Evolutionary conservation across 1,140 invertebrate genomes (phyloP), one percentile per base, ranked within the genome.

Genomic region (Penaeus japonicus): DNA sequence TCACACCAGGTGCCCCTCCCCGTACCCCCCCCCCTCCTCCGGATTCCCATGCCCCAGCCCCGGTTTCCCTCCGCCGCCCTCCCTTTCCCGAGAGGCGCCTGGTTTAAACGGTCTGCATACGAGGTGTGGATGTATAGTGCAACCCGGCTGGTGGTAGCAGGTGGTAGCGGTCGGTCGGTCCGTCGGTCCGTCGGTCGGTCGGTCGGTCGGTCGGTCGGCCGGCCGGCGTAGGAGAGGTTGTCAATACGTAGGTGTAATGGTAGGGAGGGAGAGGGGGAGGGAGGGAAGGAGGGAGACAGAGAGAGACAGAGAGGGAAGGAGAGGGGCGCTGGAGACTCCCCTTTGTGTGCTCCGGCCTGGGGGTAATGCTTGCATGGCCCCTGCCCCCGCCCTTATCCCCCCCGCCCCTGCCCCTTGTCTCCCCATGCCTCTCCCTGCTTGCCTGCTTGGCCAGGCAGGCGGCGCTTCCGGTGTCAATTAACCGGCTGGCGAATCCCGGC

Each of bases 391-490:
- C 18, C 57, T 70, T n/a, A n/a, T 47, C 82, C 4, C 59, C 82
- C 35, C 17, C 39, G 2, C 39, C 39, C 5, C 39, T 7, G 5
- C 39, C 39, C 39, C 39, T 12, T 39, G 35, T 39, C 73, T 47
- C 39, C 20, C 65, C n/a, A 62, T 53, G 81, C 73, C 73, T 47
- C 39, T 24, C 65, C n/a, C 82, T 53, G 81, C 81, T 84, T 70
- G 81, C 81, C 62, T 65, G 81, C 81, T 84, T 84, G 62, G 81
- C 62, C 81, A 84, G 81, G 81, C 81, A 84, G 81, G 53, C 81
- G 59, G 53, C 39, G 81, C 81, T 84, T 84, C 81, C 81, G 81
- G 81, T 84, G 81, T 84, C 81, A 84, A 84, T 84, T 84, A 84
- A 84, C 81, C 62, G 62, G 27, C 57, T 55, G 35, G 39, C 59